Evolutionary conservation across 2,888 invertebrate genomes (phyloP).

Genomic region (Trissoscelio sp.): DNA sequence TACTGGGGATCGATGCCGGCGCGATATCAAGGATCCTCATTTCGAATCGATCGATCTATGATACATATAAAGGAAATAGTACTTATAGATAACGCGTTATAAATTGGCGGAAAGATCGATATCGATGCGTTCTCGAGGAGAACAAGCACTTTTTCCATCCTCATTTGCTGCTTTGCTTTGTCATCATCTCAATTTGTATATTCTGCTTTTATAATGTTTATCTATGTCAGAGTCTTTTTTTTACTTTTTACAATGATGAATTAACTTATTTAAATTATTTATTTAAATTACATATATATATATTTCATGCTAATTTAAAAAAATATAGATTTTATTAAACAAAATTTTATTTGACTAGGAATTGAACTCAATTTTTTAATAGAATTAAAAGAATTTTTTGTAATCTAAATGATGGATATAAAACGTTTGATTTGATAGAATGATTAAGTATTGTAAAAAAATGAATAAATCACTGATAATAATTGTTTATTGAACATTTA

Average conservation of each 20-base stretch:
- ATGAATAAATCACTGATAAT: too few relatives aligned
- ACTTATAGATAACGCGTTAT: constrained; percentile 70
- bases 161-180: neutral
- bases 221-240: constrained; percentile 31
- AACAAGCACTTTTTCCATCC: constrained; percentile 36
- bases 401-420: too few relatives aligned
- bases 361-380: neutral
- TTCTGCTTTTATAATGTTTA: constrained; percentile 67
- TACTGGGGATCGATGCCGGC: constrained; percentile 69
- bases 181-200: neutral
- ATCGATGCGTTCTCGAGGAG: constrained; percentile 71
- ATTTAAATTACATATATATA: too few relatives aligned
- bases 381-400: neutral
- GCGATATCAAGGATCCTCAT: constrained; percentile 69
- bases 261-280: neutral
- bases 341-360: neutral
- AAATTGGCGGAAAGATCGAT: constrained; percentile 73
- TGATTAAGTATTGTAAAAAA: too few relatives aligned
- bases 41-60: constrained; percentile 69
- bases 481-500: too few relatives aligned
- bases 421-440: too few relatives aligned
- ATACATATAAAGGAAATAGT: constrained; percentile 70
- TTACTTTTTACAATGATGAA: neutral
- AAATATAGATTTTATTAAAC: too few relatives aligned
- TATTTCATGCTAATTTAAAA: too few relatives aligned